These are phyloP conservation scores for Forbesichthys papilliferus DNA, from an alignment of 2,113 vertebrate genomes.

Conservation along the genomic window DNA sequence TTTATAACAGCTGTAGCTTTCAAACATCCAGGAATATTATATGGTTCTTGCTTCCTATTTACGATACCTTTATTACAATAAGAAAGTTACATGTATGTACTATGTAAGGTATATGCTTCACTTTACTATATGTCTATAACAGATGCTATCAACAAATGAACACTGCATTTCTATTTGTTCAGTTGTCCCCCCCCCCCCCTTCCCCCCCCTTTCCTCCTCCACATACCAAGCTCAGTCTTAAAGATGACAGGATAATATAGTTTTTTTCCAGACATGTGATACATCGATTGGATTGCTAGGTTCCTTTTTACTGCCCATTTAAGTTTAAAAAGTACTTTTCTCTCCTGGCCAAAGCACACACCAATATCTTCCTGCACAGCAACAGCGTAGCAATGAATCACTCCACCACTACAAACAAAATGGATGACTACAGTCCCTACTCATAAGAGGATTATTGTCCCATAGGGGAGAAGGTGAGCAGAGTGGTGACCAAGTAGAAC, in stretches of 20 bases:
- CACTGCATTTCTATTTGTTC: too few relatives aligned
- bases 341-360: neutral
- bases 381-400: neutral
- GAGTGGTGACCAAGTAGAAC: slow-evolving; percentile 29
- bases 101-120: too few relatives aligned
- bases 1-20: too few relatives aligned
- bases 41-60: too few relatives aligned
- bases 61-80: too few relatives aligned
- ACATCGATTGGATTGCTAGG: neutral
- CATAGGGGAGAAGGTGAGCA: slow-evolving; percentile 1
- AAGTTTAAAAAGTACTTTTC: neutral
- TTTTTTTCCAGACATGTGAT: neutral
- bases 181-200: neutral
- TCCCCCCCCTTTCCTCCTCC: neutral
- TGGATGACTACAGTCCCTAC: slow-evolving; percentile 8
- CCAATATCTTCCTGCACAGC: neutral
- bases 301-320: neutral
- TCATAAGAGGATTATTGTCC: slow-evolving; percentile 16
- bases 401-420: neutral
- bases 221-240: neutral
- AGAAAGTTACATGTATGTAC: too few relatives aligned
- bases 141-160: too few relatives aligned
- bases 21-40: too few relatives aligned
- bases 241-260: neutral
- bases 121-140: too few relatives aligned